A percentile compares a stretch with the other conserved stretches of the same genome.
phyloP scores from a whole-genome alignment of 2,113 vertebrate species.

The Nerophis lumbriciformis region DNA sequence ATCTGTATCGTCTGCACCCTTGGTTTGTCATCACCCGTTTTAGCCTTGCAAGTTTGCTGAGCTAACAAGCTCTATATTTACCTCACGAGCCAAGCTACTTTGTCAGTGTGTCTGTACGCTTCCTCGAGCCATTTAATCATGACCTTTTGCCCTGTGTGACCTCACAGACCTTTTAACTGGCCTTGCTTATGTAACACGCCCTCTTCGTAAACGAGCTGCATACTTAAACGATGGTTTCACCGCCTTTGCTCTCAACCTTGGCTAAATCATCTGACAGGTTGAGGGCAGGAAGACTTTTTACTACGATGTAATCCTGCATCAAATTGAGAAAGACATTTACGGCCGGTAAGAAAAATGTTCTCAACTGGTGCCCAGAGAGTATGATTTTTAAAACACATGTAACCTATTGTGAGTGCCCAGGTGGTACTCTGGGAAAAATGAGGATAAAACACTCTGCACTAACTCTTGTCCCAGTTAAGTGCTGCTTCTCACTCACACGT shows the following conservation, averaged over 20 bases:
- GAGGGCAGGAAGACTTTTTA: conserved; percentile 19
- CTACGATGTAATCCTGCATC: conserved; percentile 20
- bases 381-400: conserved; percentile 11
- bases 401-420: background rate
- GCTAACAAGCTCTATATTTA: conserved; percentile 28
- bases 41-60: conserved; percentile 14
- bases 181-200: background rate
- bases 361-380: background rate
- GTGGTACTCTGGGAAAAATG: background rate
- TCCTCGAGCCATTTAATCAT: conserved; percentile 14
- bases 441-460: background rate
- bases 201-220: background rate
- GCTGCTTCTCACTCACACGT: conserved; percentile 21
- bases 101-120: conserved; percentile 11
- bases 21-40: background rate
- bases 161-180: background rate
- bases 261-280: conserved; percentile 3
- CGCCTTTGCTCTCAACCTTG: background rate
- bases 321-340: conserved; percentile 12
- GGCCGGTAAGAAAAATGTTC: conserved; percentile 1
- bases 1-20: background rate
- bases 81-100: background rate
- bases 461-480: conserved; percentile 17
- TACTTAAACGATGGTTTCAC: background rate
- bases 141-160: conserved; percentile 8